A percentile compares a stretch with the other conserved stretches of the same genome.
Conservation (phyloP, 2,113 vertebrate genomes). For the Heterochromis multidens region DNA sequence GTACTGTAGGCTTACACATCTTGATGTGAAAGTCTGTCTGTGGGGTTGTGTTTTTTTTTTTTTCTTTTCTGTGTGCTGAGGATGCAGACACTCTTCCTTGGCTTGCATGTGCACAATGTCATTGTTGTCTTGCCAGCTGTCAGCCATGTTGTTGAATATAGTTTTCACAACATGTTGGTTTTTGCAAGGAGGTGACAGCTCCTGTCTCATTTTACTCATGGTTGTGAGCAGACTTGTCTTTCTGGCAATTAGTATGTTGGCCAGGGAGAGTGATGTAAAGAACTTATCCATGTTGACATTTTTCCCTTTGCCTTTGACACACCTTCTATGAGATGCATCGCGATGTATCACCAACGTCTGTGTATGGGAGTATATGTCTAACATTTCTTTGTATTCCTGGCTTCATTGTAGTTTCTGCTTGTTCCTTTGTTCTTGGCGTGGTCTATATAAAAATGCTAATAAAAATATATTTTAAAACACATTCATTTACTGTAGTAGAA, state of each 20-base stretch:
- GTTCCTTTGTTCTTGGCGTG: background rate
- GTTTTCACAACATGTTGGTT: slow-evolving; percentile 22
- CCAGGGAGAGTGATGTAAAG: slow-evolving; percentile 30
- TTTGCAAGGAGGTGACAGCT: slow-evolving; percentile 11
- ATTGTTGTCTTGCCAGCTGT: slow-evolving; percentile 37
- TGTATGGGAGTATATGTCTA: background rate
- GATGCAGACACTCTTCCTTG: background rate
- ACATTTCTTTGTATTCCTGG: background rate
- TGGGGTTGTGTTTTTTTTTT: background rate
- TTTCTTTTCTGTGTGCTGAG: background rate
- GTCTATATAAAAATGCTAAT: background rate
- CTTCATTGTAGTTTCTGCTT: background rate
- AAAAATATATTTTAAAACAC: background rate
- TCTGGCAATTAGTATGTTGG: slow-evolving; percentile 30
- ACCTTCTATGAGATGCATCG: background rate
- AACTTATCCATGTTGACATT: slow-evolving; percentile 19
- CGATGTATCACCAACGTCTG: background rate
- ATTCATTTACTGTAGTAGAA: background rate
- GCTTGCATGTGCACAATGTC: background rate
- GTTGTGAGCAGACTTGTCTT: slow-evolving; percentile 4
- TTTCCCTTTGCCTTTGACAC: slow-evolving; percentile 2
- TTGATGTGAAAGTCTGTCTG: background rate
- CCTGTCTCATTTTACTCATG: slow-evolving; percentile 6
- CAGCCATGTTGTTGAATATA: slow-evolving; percentile 16
- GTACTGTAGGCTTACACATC: background rate